A percentile compares a stretch with the other conserved stretches of the same genome.
phyloP scores from a whole-genome alignment of 2,797 vertebrate genomes.

The Pristis pectinata region DNA sequence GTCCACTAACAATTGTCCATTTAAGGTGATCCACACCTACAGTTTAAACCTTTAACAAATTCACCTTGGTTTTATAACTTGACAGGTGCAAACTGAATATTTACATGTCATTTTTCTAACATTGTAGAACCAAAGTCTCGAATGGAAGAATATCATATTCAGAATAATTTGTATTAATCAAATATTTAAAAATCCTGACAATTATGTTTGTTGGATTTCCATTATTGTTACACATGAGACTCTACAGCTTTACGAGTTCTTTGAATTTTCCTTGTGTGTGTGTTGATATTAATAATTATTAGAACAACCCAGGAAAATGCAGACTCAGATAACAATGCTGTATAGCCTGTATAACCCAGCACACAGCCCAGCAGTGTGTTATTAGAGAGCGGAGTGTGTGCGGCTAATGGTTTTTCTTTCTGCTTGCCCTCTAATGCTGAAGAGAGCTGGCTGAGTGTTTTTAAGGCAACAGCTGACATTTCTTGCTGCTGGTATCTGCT shows the following conservation, averaged over 20 bases:
- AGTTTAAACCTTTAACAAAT: neutral
- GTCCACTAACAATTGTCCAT: neutral
- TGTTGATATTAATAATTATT: too few relatives aligned
- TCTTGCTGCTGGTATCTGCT: neutral
- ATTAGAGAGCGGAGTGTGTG: neutral
- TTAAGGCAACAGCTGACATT: neutral
- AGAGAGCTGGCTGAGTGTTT: neutral
- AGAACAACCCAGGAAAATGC: too few relatives aligned
- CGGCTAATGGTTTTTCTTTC: neutral
- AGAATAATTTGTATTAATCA: neutral
- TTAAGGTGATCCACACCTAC: neutral
- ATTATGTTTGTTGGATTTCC: too few relatives aligned
- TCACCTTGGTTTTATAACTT: neutral
- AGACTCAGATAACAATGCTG: too few relatives aligned
- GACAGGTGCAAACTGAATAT: neutral
- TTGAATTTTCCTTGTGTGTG: too few relatives aligned
- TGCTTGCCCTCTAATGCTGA: neutral
- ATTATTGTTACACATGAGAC: too few relatives aligned
- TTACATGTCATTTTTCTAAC: neutral
- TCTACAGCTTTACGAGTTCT: too few relatives aligned
- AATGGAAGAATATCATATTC: neutral
- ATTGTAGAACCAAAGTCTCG: neutral
- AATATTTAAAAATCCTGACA: neutral
- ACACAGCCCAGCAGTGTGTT: neutral
- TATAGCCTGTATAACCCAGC: too few relatives aligned